A percentile compares a stretch with the other conserved stretches of the same genome.
These are phyloP conservation scores for Rhinatrema bivittatum DNA, from an alignment of 2,797 vertebrate species.

Conservation along the genomic window DNA sequence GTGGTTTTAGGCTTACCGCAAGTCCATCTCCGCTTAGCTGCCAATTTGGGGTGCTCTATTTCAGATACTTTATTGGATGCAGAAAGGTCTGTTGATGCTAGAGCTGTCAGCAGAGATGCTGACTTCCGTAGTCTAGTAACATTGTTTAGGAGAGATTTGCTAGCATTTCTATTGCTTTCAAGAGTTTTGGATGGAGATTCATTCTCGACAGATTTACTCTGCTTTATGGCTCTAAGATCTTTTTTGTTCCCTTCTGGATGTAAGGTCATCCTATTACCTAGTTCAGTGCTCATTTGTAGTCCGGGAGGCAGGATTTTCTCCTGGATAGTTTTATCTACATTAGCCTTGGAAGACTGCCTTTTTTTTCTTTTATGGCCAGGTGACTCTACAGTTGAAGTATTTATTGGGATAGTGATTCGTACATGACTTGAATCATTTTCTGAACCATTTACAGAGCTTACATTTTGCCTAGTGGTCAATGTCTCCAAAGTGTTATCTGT, in stretches of 20 bases:
- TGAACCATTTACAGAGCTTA: constrained; percentile 38
- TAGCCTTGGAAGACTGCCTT: constrained; percentile 65
- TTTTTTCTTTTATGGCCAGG: constrained; percentile 66
- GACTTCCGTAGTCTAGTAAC: constrained; percentile 67
- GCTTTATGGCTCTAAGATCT: constrained; percentile 45
- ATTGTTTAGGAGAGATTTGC: constrained; percentile 41
- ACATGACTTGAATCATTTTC: constrained; percentile 54
- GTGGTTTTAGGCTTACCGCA: constrained; percentile 80
- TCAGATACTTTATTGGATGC: constrained; percentile 54
- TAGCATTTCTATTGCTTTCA: constrained; percentile 35
- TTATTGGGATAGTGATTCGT: constrained; percentile 62
- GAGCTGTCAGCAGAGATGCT: constrained; percentile 57
- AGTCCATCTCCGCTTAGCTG: constrained; percentile 81
- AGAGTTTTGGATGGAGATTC: constrained; percentile 40
- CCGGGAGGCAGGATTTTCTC: constrained; percentile 47
- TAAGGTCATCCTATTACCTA: constrained; percentile 37
- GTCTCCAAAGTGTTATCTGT: constrained; percentile 35
- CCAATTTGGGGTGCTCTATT: constrained; percentile 67
- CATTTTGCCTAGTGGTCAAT: constrained; percentile 54
- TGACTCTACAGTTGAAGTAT: constrained; percentile 42
- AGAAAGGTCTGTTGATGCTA: constrained; percentile 44
- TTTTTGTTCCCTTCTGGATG: constrained; percentile 49
- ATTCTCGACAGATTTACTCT: constrained; percentile 44
- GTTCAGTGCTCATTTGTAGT: constrained; percentile 42
- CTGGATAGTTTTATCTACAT: constrained; percentile 62